phyloP scores from a whole-genome alignment of 2,113 vertebrate genomes.

The Chaetodon trifascialis region DNA sequence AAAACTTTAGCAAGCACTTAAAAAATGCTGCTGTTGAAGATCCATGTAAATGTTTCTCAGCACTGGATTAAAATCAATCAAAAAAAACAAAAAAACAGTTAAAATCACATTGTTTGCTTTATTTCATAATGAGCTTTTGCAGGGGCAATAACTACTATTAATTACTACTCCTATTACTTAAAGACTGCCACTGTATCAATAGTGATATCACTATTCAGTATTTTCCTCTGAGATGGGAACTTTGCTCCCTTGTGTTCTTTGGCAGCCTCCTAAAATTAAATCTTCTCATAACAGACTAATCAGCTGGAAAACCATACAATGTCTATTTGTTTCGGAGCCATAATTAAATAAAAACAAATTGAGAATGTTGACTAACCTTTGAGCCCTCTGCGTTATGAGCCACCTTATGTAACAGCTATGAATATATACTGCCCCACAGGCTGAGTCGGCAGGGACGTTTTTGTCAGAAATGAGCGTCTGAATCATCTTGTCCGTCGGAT shows the following conservation, averaged over 20 bases:
- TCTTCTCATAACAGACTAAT: not conserved
- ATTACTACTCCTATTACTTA: too few relatives aligned
- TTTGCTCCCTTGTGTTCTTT: not conserved
- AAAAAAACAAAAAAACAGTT: not conserved
- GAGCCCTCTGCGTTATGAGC: constrained; percentile 4
- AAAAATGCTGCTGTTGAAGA: not conserved
- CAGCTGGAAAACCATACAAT: constrained; percentile 20
- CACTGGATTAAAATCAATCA: not conserved
- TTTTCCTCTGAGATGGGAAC: constrained; percentile 4
- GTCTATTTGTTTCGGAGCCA: not conserved
- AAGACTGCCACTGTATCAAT: too few relatives aligned
- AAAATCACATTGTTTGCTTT: not conserved
- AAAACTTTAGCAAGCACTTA: not conserved
- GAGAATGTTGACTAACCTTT: constrained; percentile 13
- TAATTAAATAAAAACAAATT: constrained; percentile 21
- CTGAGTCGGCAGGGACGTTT: not conserved
- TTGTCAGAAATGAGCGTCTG: not conserved
- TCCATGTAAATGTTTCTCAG: not conserved
- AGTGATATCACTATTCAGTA: not conserved
- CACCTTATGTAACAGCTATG: constrained; percentile 5
- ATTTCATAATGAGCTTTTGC: too few relatives aligned
- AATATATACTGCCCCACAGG: not conserved
- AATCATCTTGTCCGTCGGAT: not conserved
- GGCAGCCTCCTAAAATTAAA: constrained; percentile 20
- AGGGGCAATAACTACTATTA: too few relatives aligned